Conservation (phyloP, 2,888 invertebrate species). For the Metopia argyrocephala region DNA sequence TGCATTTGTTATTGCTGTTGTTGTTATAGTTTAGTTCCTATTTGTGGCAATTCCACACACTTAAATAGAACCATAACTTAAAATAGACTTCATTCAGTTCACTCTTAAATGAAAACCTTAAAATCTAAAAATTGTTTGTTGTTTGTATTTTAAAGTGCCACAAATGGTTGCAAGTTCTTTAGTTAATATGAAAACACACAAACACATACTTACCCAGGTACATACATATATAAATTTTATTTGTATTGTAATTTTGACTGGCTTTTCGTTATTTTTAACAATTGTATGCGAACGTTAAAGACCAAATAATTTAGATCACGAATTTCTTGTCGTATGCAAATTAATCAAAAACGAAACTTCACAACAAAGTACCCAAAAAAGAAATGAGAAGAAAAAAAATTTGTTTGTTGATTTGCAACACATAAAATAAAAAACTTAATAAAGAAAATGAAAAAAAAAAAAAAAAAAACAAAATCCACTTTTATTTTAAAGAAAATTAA, state of each 20-base stretch:
- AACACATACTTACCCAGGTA: no score
- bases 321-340: constrained; percentile 79
- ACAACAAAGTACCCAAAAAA: constrained; percentile 6
- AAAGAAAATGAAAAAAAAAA: constrained; percentile 51
- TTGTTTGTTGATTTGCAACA: neutral
- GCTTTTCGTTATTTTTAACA: constrained; percentile 39
- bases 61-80: constrained; percentile 55
- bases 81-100: constrained; percentile 63
- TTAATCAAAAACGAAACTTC: constrained; percentile 76
- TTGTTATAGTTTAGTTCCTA: constrained; percentile 41
- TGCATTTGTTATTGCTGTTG: neutral
- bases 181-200: no score
- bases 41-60: constrained; percentile 8
- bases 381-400: constrained; percentile 3
- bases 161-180: no score
- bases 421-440: constrained; percentile 50
- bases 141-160: neutral
- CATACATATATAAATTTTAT: neutral
- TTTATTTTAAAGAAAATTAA: constrained; percentile 25
- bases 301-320: constrained; percentile 78
- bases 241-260: constrained; percentile 5
- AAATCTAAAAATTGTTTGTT: constrained; percentile 33
- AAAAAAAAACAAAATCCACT: constrained; percentile 35
- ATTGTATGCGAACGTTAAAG: constrained; percentile 68
- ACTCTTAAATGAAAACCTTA: constrained; percentile 58